These are phyloP conservation scores for Volucella inflata DNA, from an alignment of 2,888 invertebrate genomes.

Conservation along the genomic window DNA sequence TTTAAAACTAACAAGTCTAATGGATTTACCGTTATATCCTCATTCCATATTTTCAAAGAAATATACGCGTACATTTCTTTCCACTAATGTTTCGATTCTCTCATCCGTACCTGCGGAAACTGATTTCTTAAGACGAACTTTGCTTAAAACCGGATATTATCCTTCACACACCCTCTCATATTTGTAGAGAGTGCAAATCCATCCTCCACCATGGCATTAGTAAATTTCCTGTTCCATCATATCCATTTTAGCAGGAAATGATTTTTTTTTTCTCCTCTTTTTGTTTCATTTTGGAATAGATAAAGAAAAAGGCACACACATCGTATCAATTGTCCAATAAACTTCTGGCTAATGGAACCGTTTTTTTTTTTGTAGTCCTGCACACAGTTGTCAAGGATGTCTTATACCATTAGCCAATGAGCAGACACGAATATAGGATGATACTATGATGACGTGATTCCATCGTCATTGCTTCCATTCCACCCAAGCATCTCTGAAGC, in stretches of 20 bases:
- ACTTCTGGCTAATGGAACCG: slow-evolving; percentile 49
- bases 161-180: slow-evolving; percentile 12
- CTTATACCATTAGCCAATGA: slow-evolving; percentile 16
- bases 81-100: no score
- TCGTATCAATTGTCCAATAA: slow-evolving; percentile 61
- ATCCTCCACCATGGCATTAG: slow-evolving; percentile 1
- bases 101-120: neutral
- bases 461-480: neutral
- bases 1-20: no score
- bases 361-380: slow-evolving; percentile 24
- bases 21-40: no score
- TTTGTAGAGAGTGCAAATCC: neutral
- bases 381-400: neutral
- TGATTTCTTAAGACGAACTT: neutral
- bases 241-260: neutral
- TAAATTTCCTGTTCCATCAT: neutral
- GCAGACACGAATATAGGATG: neutral
- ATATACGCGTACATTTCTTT: no score
- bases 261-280: neutral
- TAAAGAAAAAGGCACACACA: slow-evolving; percentile 29
- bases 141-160: slow-evolving; percentile 3
- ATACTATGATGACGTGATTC: neutral
- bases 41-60: no score
- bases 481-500: neutral
- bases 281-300: no score